Evolutionary conservation across 2,113 vertebrate genomes (phyloP).

Genomic region (Genyomyrus donnyi): DNA sequence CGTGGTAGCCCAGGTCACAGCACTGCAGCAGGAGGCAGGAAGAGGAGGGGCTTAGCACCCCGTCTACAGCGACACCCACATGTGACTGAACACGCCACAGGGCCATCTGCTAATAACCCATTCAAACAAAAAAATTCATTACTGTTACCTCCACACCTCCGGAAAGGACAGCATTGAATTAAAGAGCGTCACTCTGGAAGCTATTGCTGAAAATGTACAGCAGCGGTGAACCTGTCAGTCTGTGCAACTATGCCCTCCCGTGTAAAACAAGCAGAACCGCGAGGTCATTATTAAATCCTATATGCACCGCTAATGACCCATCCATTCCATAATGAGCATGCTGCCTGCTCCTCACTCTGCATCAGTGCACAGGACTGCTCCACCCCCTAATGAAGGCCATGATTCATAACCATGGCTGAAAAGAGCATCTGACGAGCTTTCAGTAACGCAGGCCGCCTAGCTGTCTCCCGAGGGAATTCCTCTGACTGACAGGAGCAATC

Average conservation of each 20-base stretch:
- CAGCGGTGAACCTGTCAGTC: not conserved
- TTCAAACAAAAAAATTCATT: not conserved
- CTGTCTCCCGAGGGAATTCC: not conserved
- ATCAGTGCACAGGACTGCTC: not conserved
- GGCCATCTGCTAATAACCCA: not conserved
- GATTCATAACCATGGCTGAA: constrained; percentile 1
- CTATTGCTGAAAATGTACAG: not conserved
- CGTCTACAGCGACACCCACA: not conserved
- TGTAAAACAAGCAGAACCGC: not conserved
- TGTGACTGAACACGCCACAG: not conserved
- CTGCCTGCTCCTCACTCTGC: not conserved
- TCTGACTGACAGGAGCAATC: constrained; percentile 5
- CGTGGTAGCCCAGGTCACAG: constrained; percentile 95
- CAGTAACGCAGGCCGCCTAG: not conserved
- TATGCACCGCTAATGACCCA: not conserved
- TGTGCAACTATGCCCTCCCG: not conserved
- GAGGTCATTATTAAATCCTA: not conserved
- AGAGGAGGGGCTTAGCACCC: not conserved
- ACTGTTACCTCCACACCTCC: not conserved
- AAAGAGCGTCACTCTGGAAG: not conserved
- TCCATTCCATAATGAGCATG: not conserved
- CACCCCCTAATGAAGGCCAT: not conserved
- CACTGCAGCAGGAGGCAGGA: constrained; percentile 63
- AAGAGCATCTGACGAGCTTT: not conserved
- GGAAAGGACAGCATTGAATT: not conserved